phyloP scores from a whole-genome alignment of 1,140 invertebrate genomes.

The Drosophila willistoni region DNA sequence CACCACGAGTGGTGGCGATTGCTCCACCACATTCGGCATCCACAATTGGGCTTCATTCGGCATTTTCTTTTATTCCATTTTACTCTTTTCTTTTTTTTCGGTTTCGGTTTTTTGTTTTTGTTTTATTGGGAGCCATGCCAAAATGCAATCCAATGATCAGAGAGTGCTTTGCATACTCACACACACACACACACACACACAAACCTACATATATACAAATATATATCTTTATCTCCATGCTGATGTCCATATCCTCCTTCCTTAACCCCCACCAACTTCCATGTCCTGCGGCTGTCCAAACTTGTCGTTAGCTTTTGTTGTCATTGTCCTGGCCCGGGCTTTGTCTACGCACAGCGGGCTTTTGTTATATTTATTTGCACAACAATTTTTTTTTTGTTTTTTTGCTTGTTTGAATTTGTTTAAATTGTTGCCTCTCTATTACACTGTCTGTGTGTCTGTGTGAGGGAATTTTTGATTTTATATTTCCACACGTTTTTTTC shows the following conservation, averaged over 20 bases:
- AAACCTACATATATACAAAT: neutral
- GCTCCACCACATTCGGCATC: slow-evolving; percentile 55
- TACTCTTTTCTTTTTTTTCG: slow-evolving; percentile 34
- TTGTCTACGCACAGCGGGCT: slow-evolving; percentile 42
- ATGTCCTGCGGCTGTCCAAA: slow-evolving; percentile 31
- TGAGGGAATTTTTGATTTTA: slow-evolving; percentile 37
- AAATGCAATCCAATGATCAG: slow-evolving; percentile 57
- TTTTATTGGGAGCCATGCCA: slow-evolving; percentile 33
- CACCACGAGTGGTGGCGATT: slow-evolving; percentile 36
- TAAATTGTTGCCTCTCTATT: slow-evolving; percentile 55
- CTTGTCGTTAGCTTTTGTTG: slow-evolving; percentile 34
- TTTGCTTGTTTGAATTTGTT: slow-evolving; percentile 62
- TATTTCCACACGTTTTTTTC: slow-evolving; percentile 23
- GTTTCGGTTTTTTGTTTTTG: slow-evolving; percentile 1
- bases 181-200: neutral
- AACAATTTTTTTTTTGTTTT: slow-evolving; percentile 31
- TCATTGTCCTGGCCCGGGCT: slow-evolving; percentile 43
- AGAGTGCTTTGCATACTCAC: slow-evolving; percentile 35
- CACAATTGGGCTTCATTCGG: slow-evolving; percentile 56
- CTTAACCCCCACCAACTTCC: neutral
- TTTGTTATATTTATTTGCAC: slow-evolving; percentile 49
- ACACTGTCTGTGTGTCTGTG: neutral
- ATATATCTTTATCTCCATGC: slow-evolving; percentile 27
- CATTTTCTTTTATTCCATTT: slow-evolving; percentile 39
- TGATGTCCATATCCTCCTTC: neutral